Evolutionary conservation across 2,888 invertebrate genomes (phyloP), one percentile per base, ranked within the genome.

Genomic region (Crocallis elinguaria): DNA sequence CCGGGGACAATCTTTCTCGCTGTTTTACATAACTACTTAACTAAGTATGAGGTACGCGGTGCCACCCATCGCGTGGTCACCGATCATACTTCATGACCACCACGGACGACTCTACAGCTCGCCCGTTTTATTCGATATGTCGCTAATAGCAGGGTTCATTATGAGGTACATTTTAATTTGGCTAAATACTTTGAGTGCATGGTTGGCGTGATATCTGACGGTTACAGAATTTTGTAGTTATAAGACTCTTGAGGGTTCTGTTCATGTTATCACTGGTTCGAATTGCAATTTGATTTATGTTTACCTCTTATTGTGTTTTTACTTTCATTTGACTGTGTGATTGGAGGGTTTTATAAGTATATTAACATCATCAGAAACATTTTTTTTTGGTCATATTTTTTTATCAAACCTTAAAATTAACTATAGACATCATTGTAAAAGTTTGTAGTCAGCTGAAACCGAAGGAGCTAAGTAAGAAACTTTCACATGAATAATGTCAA

Each of bases 21-120:
- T 49, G 42, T 21, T 13, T 33, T 36, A 19, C 27, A 27, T 39
- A 8, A 23, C 5, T 21, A 33, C 17, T 12, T 21, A 17, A 27
- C 8, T 12, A 21, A 23, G 21, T n/a, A n/a, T n/a, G 6, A 13
- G 11, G 23, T 63, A 16, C 57, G 35, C n/a, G 6, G 7, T 56
- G 64, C 71, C 73, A 69, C 73, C 73, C 76, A 68, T 78, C 60
- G 80, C 81, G 79, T 79, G 74, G 71, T 61, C 49, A 37, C 66
- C 54, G 60, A 64, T 68, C 72, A 67, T 75, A 70, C 61, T 57
- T 58, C 57, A 68, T 60, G 59, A 59, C 57, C 42, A 35, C 62
- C 67, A 62, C 71, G 66, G 69, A 68, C 67, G 67, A 66, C 69
- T 69, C 67, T 67, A 60, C 62, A 71, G 67, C 64, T 64, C 62